Evolutionary conservation across 1,140 invertebrate genomes (phyloP), one percentile per base, ranked within the genome.

Genomic region (Rhopalosiphum maidis): DNA sequence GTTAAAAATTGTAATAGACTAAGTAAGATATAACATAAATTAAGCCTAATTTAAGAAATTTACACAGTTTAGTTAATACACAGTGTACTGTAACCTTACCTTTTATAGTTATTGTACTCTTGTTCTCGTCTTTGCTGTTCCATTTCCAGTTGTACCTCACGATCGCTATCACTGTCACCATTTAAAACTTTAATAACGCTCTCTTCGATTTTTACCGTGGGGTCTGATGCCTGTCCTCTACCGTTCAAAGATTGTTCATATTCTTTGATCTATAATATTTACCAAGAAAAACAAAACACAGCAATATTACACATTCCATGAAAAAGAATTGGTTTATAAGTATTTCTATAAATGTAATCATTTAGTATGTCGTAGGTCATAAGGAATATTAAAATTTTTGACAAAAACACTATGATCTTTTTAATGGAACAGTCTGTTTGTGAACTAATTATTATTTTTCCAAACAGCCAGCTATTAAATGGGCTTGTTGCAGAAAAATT

Each of bases 91-190:
- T n/a, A 60, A 60, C 0, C 9, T 2, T 82, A 93, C 91, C 91
- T 93, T 85, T 93, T 93, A 55, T 93, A 93, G 37, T 93, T 93
- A n/a, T 93, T 93, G 25, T 93, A 93, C 48, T 93, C 91, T 43
- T 93, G 91, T 51, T 93, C 91, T 41, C 91, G 43, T 93, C 91
- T 86, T 41, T 93, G 82, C 25, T 93, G 91, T 93, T 93, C 91
- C 82, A 93, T 93, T 86, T 93, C 91, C 0, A 93, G 15, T 43
- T 93, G 91, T 21, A 93, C 91, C 6, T 86, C 91, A 23, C 91
- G 68, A 43, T 93, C 91, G 25, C 35, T 41, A 37, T 93, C 91
- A 3, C n/a, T 86, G 4, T 93, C 91, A 23, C 91, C 91, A 35
- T 93, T 93, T 83, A 93, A 85, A 3, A 93, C 91, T 86, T 93